These are phyloP conservation scores for Aphrocallistes beatrix DNA, from an alignment of 37 sponge, comb jelly and placozoan genomes.

Conservation along the genomic window DNA sequence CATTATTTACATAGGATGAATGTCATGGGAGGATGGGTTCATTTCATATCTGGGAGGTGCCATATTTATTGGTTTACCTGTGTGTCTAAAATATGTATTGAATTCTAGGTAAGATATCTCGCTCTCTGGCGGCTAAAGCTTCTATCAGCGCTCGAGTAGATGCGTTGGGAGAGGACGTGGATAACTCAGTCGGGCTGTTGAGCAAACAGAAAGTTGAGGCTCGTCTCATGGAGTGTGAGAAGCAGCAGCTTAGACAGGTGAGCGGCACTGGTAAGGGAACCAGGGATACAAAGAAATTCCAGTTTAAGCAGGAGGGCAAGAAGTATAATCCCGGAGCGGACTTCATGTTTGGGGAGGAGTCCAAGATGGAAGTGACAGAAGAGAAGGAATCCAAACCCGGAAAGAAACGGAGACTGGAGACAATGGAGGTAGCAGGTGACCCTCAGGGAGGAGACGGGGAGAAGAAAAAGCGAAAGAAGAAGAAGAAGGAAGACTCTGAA, in stretches of 20 bases:
- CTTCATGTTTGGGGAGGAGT: slow-evolving; percentile 30
- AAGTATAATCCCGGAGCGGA: slow-evolving; percentile 53
- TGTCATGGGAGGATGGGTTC: too few relatives aligned
- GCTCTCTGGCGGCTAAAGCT: slow-evolving; percentile 90
- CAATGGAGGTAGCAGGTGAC: not conserved
- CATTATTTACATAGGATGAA: too few relatives aligned
- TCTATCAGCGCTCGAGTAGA: slow-evolving; percentile 80
- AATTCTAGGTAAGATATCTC: slow-evolving; percentile 49
- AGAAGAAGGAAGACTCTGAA: not conserved
- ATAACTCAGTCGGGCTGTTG: slow-evolving; percentile 43
- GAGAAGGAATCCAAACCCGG: not conserved
- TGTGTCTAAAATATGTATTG: not conserved
- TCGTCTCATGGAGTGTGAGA: slow-evolving; percentile 54
- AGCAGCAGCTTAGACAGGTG: slow-evolving; percentile 41
- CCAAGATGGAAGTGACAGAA: not conserved
- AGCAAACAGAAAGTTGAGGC: slow-evolving; percentile 65
- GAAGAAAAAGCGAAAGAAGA: slow-evolving; percentile 17
- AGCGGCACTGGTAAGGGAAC: not conserved
- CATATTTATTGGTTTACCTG: too few relatives aligned
- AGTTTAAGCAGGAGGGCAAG: slow-evolving; percentile 41
- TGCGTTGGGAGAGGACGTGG: slow-evolving; percentile 79
- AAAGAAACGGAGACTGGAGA: slow-evolving; percentile 20
- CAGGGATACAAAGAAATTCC: slow-evolving; percentile 39
- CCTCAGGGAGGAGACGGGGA: not conserved
- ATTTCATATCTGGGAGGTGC: too few relatives aligned